Evolutionary conservation across 1,140 invertebrate genomes (phyloP), one percentile per base, ranked within the genome.

Genomic region (Drosophila hydei): DNA sequence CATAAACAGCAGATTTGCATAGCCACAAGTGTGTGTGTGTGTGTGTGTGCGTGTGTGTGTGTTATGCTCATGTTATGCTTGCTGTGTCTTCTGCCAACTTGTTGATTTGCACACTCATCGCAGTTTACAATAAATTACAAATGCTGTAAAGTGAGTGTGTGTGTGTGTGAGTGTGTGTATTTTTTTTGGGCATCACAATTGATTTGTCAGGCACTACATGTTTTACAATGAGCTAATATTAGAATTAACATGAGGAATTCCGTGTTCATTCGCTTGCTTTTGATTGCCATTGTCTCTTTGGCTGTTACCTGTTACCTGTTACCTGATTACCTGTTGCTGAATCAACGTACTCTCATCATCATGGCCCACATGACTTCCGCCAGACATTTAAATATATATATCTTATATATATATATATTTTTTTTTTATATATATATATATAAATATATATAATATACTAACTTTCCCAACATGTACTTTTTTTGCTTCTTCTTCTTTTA

Each of bases 101-200:
- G 78, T 80, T 81, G 78, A 73, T 80, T 80, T 62, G 55, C 68
- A 68, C 67, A 79, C 69, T 80, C 59, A 76, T 63, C 40, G 77
- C 47, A 68, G 63, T 60, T 47, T 27, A n/a, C n/a, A n/a, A n/a
- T n/a, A n/a, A n/a, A 61, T 42, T 64, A 51, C 45, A 58, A 43
- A 16, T 42, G 21, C 12, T 56, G 54, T 43, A 43, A 55, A 38
- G 36, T 40, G 36, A 1, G 36, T 40, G 12, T 27, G n/a, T 1
- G n/a, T 8, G 27, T 30, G 27, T 7, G 27, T 7, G 27, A 0
- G 27, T 30, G 27, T 30, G 27, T 16, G 23, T 8, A 14, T 25
- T 27, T 11, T 16, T 18, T 52, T 38, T n/a, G 30, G 30, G 30
- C 30, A 33, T 33, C 6, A 9, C 27, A 51, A 18, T 19, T 14